Base-by-base conservation (phyloP, 1,140 invertebrate species). In the Spodoptera frugiperda region DNA sequence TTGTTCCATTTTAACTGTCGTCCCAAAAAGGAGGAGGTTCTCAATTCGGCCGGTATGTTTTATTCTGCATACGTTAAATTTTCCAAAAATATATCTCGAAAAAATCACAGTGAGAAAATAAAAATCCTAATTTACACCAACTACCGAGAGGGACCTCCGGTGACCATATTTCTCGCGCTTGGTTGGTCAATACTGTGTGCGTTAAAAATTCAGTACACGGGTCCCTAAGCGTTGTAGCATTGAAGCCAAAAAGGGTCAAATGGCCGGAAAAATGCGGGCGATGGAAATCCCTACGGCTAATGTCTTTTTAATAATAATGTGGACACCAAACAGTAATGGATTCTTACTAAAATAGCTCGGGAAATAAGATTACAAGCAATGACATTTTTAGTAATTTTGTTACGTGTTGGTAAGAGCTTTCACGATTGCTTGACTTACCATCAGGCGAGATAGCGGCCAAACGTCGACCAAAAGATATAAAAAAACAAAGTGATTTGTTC, bases 271-370 rank as follows among this genome's bases (percentile, higher is more conserved):
- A 39, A n/a, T 15, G 9, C 4, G 57, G 30, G 15, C 9, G 30
- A n/a, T 3, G 10, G 30, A 61, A 61, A 61, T 61, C 57, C 57
- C 57, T 17, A 39, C n/a, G 57, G n/a, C n/a, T 61, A 61, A 39
- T 15, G 14, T 61, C 57, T 15, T 15, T 33, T 2, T 59, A 59
- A 59, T 61, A 39, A 39, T 39, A 9, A 63, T 17, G 12, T 17
- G 54, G 21, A 57, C 14, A 25, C 19, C 12, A 2, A 25, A 21
- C 53, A 57, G 54, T 57, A 12, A 57, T 21, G 54, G 19, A 57
- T 63, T 63, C 30, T 44, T 15, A 8, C 9, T 61, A 10, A 15
- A 61, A 61, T 39, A 15, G 33, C 59, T 11, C 44, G 14, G 14
- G 10, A 33, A 39, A 39, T 33, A 10, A 33, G n/a, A 10, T 39